Base-by-base conservation (phyloP, 2,888 invertebrate species). In the Pseudococcus jackbeardsleyi region DNA sequence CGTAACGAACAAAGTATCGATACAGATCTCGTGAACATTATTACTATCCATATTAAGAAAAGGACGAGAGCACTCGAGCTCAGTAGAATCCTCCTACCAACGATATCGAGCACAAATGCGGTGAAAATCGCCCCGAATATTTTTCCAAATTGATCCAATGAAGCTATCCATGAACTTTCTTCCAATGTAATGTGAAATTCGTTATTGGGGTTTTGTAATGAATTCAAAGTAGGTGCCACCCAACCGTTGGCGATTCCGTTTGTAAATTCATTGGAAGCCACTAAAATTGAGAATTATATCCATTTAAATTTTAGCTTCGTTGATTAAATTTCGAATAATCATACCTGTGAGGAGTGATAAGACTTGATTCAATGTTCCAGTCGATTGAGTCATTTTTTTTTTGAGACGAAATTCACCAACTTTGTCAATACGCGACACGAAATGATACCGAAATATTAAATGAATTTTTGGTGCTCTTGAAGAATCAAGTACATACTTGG, bases 1-100 rank as follows among this genome's bases (percentile, higher is more conserved):
- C 90, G 85, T 11, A 89, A 87, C 5, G 88, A 12, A 82, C 89
- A 90, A 5, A 90, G 86, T 4, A 89, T 39, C 1, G 39, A 22
- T n/a, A 82, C 54, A 4, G 48, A 54, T 82, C 64, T 54, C 1
- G 64, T 82, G 12, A 82, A 19, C 54, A 19, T 12, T 7, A 42
- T 12, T 4, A 85, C 11, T 15, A 59, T 8, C 88, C 88, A 88
- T 7, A 64, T 42, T 26, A 64, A 15, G 19, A 88, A 82, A n/a
- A 42, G 9, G 15, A 77, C 46, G 3, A 54, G 5, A 11, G 54
- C 48, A 26, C 77, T 54, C 6, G n/a, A 8, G 5, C 22, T n/a
- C 4, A 87, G n/a, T 19, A 48, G 8, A 17, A 19, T 42, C 59
- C 42, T 59, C 8, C 88, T 54, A 42, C 84, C 88, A 5, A 84